These are phyloP conservation scores for Linnaemya tessellans DNA, from an alignment of 2,888 invertebrate genomes.

Conservation along the genomic window DNA sequence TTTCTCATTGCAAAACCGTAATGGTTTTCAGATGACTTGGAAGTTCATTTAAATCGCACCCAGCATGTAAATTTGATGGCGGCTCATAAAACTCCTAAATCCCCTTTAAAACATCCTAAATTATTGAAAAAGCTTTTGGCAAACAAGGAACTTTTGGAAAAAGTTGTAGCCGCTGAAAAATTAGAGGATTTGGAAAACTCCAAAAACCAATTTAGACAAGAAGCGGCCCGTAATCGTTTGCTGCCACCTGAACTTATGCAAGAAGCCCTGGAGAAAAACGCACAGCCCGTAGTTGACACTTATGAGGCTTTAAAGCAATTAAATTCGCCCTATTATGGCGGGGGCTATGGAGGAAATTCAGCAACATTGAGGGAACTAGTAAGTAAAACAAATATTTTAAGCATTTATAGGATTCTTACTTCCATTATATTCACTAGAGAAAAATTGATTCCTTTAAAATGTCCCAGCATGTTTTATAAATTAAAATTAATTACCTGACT, in stretches of 20 bases:
- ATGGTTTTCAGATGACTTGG: constrained; percentile 78
- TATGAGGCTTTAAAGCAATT: constrained; percentile 69
- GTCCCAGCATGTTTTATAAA: no score
- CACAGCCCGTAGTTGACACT: constrained; percentile 63
- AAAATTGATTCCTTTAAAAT: no score
- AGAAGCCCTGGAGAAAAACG: constrained; percentile 76
- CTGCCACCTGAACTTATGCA: constrained; percentile 73
- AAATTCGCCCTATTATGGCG: constrained; percentile 73
- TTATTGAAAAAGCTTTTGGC: constrained; percentile 81
- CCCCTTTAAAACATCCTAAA: constrained; percentile 83
- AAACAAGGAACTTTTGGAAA: constrained; percentile 78
- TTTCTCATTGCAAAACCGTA: neutral
- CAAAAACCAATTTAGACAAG: constrained; percentile 68
- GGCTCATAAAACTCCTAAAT: constrained; percentile 75
- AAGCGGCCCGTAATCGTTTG: constrained; percentile 74
- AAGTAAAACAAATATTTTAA: constrained; percentile 63
- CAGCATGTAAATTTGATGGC: constrained; percentile 78
- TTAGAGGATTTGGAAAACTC: constrained; percentile 65
- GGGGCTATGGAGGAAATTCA: constrained; percentile 69
- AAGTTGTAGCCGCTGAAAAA: constrained; percentile 75
- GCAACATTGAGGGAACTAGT: constrained; percentile 76
- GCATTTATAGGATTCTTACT: neutral
- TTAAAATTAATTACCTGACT: no score
- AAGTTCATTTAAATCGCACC: constrained; percentile 82
- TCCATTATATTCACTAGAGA: no score